These are phyloP conservation scores for Ictalurus punctatus DNA, from an alignment of 2,113 vertebrate species.

Conservation along the genomic window DNA sequence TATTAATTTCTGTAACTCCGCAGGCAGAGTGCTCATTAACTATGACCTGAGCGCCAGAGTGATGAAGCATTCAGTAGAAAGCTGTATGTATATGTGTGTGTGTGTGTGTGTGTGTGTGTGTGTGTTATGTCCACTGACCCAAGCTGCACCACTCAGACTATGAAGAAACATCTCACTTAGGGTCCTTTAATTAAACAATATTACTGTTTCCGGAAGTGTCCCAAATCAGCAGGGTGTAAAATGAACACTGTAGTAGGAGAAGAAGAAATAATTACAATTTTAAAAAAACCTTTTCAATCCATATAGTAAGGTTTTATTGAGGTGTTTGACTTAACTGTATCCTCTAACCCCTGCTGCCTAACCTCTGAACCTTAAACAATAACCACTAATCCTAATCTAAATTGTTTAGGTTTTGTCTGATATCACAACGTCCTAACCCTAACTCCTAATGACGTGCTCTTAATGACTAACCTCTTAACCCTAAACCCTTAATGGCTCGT, in stretches of 20 bases:
- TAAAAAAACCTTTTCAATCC: not conserved
- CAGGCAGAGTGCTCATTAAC: constrained; percentile 8
- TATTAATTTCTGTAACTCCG: constrained; percentile 17
- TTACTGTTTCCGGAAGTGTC: not conserved
- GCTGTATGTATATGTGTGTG: constrained; percentile 6
- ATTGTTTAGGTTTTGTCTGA: not conserved
- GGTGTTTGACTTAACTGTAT: not conserved
- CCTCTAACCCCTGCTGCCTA: not conserved
- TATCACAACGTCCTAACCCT: not conserved
- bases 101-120: constrained; percentile 4
- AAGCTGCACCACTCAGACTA: not conserved
- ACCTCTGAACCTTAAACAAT: not conserved
- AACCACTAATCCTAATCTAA: not conserved
- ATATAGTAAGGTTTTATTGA: no score
- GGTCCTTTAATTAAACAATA: not conserved
- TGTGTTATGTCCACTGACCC: not conserved
- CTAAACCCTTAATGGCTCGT: not conserved
- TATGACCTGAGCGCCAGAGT: constrained; percentile 10
- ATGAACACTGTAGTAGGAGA: not conserved
- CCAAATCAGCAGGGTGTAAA: not conserved
- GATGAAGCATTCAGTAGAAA: constrained; percentile 5
- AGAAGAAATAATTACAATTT: not conserved
- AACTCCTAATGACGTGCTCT: not conserved
- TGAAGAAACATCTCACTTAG: not conserved
- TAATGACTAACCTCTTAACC: not conserved